Percentiles rank a stretch among this genome's conserved stretches.
These are phyloP conservation scores for Clupea harengus DNA, from an alignment of 2,113 vertebrate genomes.

Conservation along the genomic window DNA sequence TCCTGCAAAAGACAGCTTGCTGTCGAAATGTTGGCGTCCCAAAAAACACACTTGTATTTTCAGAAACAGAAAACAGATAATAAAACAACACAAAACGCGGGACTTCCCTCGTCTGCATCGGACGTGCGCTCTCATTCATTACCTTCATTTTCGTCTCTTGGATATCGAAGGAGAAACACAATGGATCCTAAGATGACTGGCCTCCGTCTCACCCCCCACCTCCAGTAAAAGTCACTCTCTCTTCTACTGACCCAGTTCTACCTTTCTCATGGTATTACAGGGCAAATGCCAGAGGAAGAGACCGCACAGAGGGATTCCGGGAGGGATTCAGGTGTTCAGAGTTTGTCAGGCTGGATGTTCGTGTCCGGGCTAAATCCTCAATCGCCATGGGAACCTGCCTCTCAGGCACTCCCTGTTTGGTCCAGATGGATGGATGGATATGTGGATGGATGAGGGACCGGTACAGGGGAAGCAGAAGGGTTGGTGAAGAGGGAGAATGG, in stretches of 20 bases:
- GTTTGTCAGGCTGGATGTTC: constrained; percentile 71
- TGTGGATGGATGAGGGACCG: background rate
- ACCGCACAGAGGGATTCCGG: constrained; percentile 38
- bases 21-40: background rate
- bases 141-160: background rate
- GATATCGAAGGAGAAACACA: background rate
- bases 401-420: background rate
- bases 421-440: constrained; percentile 7
- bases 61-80: background rate
- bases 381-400: background rate
- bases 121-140: background rate
- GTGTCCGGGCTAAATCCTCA: constrained; percentile 53
- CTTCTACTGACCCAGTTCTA: constrained; percentile 70
- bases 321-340: constrained; percentile 73
- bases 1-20: background rate
- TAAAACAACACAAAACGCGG: background rate
- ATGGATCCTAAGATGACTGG: constrained; percentile 34
- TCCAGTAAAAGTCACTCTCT: constrained; percentile 59
- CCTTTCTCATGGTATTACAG: background rate
- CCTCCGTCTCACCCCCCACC: constrained; percentile 61
- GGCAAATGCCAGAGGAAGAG: constrained; percentile 57
- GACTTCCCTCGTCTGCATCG: too few relatives aligned
- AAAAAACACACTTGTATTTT: background rate
- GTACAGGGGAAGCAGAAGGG: background rate
- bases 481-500: background rate